phyloP scores from a whole-genome alignment of 2,797 vertebrate species.

The Sebastes variabilis region DNA sequence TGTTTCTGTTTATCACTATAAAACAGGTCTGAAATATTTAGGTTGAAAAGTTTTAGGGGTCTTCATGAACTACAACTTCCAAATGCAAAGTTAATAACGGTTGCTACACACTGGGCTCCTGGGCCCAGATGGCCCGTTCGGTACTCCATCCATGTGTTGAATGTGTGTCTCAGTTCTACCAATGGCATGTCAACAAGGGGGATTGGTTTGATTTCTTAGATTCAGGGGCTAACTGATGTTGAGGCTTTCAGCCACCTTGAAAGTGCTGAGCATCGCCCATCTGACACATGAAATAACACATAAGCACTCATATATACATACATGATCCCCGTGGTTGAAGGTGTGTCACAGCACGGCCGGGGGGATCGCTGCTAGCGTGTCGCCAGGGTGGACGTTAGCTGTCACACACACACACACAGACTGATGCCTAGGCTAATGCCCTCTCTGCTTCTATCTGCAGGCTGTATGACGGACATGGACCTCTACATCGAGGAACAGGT shows the following conservation, averaged over 20 bases:
- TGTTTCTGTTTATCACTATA: too few relatives aligned
- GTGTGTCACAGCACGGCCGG: slow-evolving; percentile 70
- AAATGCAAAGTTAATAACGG: background rate
- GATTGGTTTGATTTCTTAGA: slow-evolving; percentile 11
- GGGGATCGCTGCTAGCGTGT: slow-evolving; percentile 73
- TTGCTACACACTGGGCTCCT: too few relatives aligned
- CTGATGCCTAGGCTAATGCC: slow-evolving; percentile 35
- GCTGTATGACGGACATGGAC: slow-evolving; percentile 51
- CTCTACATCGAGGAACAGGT: slow-evolving; percentile 30
- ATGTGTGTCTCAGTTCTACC: background rate
- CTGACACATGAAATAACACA: slow-evolving; percentile 49
- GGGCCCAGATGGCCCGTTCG: rapidly evolving
- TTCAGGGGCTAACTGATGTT: background rate
- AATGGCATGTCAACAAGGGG: slow-evolving; percentile 3
- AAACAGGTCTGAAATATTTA: too few relatives aligned
- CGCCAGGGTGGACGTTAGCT: slow-evolving; percentile 71
- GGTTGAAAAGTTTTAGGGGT: background rate
- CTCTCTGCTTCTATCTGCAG: slow-evolving; percentile 42
- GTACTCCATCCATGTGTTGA: background rate
- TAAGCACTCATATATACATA: slow-evolving; percentile 26
- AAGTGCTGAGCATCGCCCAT: slow-evolving; percentile 42
- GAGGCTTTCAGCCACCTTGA: slow-evolving; percentile 40
- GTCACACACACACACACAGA: slow-evolving; percentile 45
- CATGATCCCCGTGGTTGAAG: slow-evolving; percentile 61
- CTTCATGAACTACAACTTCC: background rate